Conservation (phyloP, 2,797 vertebrate species). For the Chloroceryle inda region DNA sequence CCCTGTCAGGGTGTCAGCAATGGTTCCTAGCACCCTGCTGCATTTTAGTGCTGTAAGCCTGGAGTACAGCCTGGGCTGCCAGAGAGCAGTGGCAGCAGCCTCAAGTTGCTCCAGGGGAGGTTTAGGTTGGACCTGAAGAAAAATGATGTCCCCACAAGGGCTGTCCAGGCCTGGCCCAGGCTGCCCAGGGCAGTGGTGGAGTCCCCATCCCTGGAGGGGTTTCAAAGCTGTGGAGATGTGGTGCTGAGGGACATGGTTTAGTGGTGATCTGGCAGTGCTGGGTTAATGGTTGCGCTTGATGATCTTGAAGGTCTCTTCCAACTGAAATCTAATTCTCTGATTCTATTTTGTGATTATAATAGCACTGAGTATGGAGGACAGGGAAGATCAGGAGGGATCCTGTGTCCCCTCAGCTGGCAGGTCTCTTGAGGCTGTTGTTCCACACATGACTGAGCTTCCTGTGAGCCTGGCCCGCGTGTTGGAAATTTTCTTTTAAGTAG, state of each 20-base stretch:
- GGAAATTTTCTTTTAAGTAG: slow-evolving; percentile 54
- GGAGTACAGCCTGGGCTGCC: background rate
- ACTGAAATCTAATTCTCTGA: background rate
- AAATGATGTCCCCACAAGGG: background rate
- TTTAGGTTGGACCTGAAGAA: background rate
- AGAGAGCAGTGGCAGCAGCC: background rate
- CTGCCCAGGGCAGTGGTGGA: background rate
- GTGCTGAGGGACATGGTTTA: background rate
- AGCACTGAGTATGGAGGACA: background rate
- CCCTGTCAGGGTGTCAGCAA: background rate
- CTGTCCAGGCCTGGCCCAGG: background rate
- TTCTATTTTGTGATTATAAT: background rate
- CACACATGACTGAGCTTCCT: background rate
- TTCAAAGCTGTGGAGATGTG: background rate
- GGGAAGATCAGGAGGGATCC: background rate
- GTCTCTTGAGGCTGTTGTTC: background rate
- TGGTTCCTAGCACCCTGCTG: background rate
- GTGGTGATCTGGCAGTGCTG: background rate
- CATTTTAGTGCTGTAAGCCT: background rate
- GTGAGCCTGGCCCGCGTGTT: accelerated
- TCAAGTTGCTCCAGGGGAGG: background rate
- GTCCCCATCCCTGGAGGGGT: background rate
- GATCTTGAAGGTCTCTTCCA: background rate
- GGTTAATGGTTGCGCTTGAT: background rate
- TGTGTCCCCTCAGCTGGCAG: accelerated